Percentiles rank a stretch among this genome's conserved stretches.
These are phyloP conservation scores for Microcebus griseorufus DNA, from an alignment of 2,113 vertebrate species.

Conservation along the genomic window DNA sequence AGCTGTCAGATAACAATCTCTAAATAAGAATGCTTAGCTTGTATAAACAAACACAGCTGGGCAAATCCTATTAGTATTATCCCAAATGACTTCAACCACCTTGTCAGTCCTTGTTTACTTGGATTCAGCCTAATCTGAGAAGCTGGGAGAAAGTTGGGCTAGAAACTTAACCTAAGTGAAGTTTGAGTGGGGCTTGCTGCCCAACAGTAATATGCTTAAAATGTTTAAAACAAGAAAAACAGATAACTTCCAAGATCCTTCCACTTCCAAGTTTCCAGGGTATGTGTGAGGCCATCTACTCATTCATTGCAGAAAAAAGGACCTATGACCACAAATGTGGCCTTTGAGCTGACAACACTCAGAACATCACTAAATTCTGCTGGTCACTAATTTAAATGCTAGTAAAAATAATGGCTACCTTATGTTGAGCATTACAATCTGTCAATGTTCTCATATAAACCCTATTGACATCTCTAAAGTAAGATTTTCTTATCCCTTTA, in stretches of 20 bases:
- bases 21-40: constrained; percentile 38
- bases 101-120: constrained; percentile 9
- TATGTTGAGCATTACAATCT: neutral
- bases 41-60: constrained; percentile 26
- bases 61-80: constrained; percentile 19
- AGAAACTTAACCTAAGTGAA: constrained; percentile 4
- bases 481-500: neutral
- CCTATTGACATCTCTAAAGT: neutral
- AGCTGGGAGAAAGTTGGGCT: constrained; percentile 13
- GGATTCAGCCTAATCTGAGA: neutral
- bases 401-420: neutral
- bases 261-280: neutral
- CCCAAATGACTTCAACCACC: neutral
- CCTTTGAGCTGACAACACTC: neutral
- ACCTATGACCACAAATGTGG: neutral
- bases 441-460: neutral
- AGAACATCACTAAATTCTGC: neutral
- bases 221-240: neutral
- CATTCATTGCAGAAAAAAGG: neutral
- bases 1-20: neutral
- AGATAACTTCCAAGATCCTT: neutral
- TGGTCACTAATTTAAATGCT: neutral
- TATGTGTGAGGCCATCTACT: neutral
- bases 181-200: neutral
- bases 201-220: neutral